Conservation (phyloP, 2,797 vertebrate species). For the Acipenser oxyrinchus region DNA sequence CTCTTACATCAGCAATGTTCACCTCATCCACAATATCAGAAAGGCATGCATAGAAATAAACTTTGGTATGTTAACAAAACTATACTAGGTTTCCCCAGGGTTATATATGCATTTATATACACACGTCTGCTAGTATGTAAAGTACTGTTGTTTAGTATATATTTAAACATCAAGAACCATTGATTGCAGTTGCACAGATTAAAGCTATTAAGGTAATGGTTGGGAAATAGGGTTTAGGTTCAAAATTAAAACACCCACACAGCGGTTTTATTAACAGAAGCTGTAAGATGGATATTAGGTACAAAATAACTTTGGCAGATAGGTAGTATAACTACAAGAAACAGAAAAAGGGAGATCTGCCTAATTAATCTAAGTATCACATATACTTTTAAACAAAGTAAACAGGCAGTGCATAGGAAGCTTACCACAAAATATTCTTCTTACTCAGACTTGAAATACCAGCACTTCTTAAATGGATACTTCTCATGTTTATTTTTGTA, state of each 20-base stretch:
- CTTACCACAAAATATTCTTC: slow-evolving; percentile 14
- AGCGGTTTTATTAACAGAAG: slow-evolving; percentile 31
- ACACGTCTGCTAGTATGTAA: slow-evolving; percentile 63
- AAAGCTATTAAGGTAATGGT: slow-evolving; percentile 30
- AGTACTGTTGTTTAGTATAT: slow-evolving; percentile 62
- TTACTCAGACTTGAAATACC: slow-evolving; percentile 15
- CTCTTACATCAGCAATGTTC: slow-evolving; percentile 51
- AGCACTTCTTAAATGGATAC: slow-evolving; percentile 34
- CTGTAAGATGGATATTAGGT: slow-evolving; percentile 36
- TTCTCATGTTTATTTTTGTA: slow-evolving; percentile 34
- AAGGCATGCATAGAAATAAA: slow-evolving; percentile 92
- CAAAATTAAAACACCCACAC: slow-evolving; percentile 34
- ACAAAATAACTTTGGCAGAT: slow-evolving; percentile 55
- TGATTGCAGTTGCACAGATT: slow-evolving; percentile 45
- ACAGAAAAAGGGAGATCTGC: slow-evolving; percentile 13
- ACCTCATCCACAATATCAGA: slow-evolving; percentile 57
- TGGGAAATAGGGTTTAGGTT: slow-evolving; percentile 29
- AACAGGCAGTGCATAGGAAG: slow-evolving; percentile 47
- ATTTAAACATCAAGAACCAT: slow-evolving; percentile 40
- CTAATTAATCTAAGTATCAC: neutral
- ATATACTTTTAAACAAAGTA: slow-evolving; percentile 30
- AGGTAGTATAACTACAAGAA: slow-evolving; percentile 25
- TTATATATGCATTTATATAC: slow-evolving; percentile 80
- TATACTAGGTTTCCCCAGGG: slow-evolving; percentile 66
- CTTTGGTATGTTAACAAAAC: slow-evolving; percentile 90